phyloP scores from a whole-genome alignment of 2,113 vertebrate species.

The Lepisosteus osseus region DNA sequence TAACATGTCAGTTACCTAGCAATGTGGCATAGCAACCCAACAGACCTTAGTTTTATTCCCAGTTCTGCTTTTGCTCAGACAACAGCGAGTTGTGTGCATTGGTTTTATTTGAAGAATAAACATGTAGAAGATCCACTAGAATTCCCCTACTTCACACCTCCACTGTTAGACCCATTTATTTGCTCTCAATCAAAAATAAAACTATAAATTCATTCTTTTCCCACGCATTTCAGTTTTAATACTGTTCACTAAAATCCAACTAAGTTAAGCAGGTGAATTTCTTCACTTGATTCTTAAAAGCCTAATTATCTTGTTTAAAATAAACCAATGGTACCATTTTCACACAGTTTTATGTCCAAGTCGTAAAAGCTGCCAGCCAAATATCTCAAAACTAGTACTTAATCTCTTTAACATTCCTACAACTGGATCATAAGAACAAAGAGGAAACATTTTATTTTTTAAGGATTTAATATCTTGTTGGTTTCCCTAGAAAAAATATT shows the following conservation, averaged over 20 bases:
- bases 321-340: conserved; percentile 34
- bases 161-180: conserved; percentile 55
- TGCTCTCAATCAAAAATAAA: conserved; percentile 42
- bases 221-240: too few relatives aligned
- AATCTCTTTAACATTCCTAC: conserved; percentile 66
- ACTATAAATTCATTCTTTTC: too few relatives aligned
- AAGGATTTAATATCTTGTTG: conserved; percentile 55
- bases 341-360: conserved; percentile 25
- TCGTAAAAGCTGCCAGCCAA: too few relatives aligned
- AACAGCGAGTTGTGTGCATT: conserved; percentile 14
- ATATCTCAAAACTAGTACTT: conserved; percentile 38
- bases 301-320: conserved; percentile 65
- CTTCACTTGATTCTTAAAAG: conserved; percentile 37
- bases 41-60: conserved; percentile 16
- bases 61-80: conserved; percentile 41
- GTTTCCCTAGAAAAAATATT: conserved; percentile 46
- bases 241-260: too few relatives aligned
- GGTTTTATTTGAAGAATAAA: neutral
- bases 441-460: conserved; percentile 45
- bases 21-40: conserved; percentile 18
- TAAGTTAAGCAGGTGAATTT: too few relatives aligned
- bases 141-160: too few relatives aligned
- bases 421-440: conserved; percentile 61
- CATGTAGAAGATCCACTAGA: neutral
- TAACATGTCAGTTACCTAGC: conserved; percentile 20